Evolutionary conservation across 2,888 invertebrate genomes (phyloP).

Genomic region (Drosophila atroscutellata): DNA sequence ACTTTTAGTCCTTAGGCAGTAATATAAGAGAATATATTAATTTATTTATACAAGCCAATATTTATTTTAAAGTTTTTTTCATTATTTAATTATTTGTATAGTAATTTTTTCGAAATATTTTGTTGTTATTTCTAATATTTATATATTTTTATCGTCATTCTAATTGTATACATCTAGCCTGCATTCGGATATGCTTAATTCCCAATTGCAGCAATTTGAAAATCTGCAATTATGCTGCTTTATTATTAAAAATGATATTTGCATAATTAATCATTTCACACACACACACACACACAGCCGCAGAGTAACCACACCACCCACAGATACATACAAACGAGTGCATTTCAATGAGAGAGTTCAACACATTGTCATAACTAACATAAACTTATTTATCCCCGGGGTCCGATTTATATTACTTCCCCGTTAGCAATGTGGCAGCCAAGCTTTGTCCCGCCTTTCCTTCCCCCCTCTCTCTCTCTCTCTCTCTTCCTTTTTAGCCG

Average conservation of each 20-base stretch:
- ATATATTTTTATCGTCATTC: neutral
- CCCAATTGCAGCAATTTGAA: constrained; percentile 2
- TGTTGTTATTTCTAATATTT: neutral
- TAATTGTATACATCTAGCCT: neutral
- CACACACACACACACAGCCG: neutral
- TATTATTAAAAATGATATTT: constrained; percentile 49
- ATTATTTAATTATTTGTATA: neutral
- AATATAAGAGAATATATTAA: neutral
- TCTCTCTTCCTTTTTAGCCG: constrained; percentile 1
- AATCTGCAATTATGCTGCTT: constrained; percentile 36
- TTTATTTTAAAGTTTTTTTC: neutral
- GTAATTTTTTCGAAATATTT: neutral
- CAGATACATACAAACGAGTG: constrained; percentile 32
- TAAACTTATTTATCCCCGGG: constrained; percentile 79
- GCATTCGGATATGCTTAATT: constrained; percentile 1
- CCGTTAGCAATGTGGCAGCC: constrained; percentile 60
- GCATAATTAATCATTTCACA: constrained; percentile 54
- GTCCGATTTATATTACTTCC: constrained; percentile 81
- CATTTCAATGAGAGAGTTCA: constrained; percentile 45
- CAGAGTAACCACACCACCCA: neutral
- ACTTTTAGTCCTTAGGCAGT: neutral
- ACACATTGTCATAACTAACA: constrained; percentile 78
- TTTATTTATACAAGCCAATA: neutral
- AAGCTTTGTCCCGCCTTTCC: constrained; percentile 1
- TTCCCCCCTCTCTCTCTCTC: neutral